These are phyloP conservation scores for Sarcophaga bullata DNA, from an alignment of 1,140 invertebrate genomes.

Conservation along the genomic window DNA sequence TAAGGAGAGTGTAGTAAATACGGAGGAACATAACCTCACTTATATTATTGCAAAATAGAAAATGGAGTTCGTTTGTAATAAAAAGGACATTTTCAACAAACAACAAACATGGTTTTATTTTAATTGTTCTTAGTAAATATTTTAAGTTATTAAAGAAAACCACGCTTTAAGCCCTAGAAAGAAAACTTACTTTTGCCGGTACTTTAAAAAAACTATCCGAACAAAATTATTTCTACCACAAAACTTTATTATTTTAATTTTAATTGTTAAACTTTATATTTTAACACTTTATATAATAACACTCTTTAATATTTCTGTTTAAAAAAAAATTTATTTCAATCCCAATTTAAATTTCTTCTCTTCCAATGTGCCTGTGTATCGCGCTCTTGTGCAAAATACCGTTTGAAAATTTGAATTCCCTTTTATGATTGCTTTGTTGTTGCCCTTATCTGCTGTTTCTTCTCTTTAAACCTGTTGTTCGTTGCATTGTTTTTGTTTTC, in stretches of 20 bases:
- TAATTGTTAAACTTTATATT: not conserved
- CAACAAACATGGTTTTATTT: no score
- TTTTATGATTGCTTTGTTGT: not conserved
- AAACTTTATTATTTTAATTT: not conserved
- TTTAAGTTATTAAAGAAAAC: no score
- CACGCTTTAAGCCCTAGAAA: not conserved
- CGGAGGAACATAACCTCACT: conserved; percentile 15
- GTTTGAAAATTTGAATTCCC: conserved; percentile 21
- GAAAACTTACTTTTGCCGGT: not conserved
- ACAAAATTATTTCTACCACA: not conserved
- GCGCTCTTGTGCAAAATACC: conserved; percentile 25
- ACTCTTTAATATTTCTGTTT: no score
- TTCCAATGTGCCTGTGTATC: not conserved
- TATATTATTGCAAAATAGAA: not conserved
- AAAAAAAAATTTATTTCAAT: conserved; percentile 1
- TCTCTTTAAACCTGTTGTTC: not conserved
- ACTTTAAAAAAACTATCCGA: not conserved
- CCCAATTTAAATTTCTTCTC: not conserved
- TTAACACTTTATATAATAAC: no score
- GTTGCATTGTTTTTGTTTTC: not conserved
- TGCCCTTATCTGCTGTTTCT: not conserved
- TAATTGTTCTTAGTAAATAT: no score
- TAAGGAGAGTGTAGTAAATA: not conserved
- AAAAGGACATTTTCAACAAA: not conserved
- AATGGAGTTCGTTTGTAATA: not conserved